A percentile compares a stretch with the other conserved stretches of the same genome.
These are phyloP conservation scores for Thera britannica DNA, from an alignment of 2,888 invertebrate genomes.

Conservation along the genomic window DNA sequence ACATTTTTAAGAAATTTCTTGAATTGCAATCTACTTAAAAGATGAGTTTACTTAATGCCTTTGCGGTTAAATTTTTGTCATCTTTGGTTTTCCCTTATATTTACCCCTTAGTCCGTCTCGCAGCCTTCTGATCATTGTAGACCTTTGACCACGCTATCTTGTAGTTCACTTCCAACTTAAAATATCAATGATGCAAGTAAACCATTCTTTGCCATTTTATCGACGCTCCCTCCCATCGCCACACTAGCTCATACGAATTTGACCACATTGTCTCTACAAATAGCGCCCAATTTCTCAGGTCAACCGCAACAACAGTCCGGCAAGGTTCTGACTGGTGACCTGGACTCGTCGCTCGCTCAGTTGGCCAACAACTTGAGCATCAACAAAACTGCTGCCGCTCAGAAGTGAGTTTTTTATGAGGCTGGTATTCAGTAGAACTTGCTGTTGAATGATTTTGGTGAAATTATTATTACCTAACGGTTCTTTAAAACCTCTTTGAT, in stretches of 20 bases:
- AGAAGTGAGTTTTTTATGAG: slow-evolving; percentile 85
- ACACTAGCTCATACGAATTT: neutral
- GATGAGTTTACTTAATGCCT: no score
- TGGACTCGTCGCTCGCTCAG: slow-evolving; percentile 96
- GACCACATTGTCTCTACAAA: slow-evolving; percentile 21
- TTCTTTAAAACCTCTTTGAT: neutral
- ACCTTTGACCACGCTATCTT: no score
- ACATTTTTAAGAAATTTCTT: no score
- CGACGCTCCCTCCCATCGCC: neutral
- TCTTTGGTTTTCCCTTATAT: no score
- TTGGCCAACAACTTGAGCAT: slow-evolving; percentile 97
- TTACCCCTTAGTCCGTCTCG: no score
- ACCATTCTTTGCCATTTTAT: neutral
- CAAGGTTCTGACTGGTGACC: slow-evolving; percentile 95
- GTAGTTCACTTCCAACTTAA: no score
- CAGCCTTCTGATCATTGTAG: no score
- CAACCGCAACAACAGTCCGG: slow-evolving; percentile 78
- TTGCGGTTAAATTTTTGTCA: no score
- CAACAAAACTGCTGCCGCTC: slow-evolving; percentile 89
- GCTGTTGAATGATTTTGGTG: slow-evolving; percentile 33
- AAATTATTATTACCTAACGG: neutral
- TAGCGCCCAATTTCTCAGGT: slow-evolving; percentile 52
- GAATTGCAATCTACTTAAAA: no score
- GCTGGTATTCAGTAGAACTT: slow-evolving; percentile 8
- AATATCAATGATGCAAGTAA: no score